phyloP scores from a whole-genome alignment of 2,797 vertebrate genomes.

The Urosaurus nigricauda region DNA sequence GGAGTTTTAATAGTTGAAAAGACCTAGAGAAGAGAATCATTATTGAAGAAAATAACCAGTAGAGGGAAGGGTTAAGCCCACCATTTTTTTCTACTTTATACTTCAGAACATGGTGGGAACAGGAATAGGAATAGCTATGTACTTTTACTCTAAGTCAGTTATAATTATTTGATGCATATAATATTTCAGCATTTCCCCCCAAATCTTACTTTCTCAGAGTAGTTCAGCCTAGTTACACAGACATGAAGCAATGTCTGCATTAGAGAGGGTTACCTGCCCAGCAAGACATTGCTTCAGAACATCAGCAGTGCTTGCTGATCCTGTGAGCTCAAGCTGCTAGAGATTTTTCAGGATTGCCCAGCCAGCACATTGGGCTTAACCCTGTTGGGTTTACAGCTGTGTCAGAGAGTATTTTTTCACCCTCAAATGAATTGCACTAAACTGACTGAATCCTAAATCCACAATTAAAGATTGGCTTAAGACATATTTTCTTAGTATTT shows the following conservation, averaged over 20 bases:
- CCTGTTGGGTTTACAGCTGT: background rate
- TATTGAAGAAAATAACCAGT: background rate
- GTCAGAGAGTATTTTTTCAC: background rate
- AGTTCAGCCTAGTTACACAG: background rate
- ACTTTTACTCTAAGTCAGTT: background rate
- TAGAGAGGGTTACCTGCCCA: background rate
- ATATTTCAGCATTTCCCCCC: background rate
- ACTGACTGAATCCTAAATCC: constrained; percentile 35
- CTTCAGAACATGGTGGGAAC: background rate
- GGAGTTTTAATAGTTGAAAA: too few species aligned
- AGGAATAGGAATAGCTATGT: background rate
- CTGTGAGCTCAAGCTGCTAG: background rate
- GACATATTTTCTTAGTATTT: constrained; percentile 26
- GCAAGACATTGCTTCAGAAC: background rate
- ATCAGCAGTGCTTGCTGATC: background rate
- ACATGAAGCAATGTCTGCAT: background rate
- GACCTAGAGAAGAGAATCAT: background rate
- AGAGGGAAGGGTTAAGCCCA: background rate
- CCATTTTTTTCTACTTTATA: too few species aligned
- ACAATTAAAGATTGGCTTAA: background rate
- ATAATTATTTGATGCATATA: background rate
- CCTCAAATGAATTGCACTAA: constrained; percentile 19
- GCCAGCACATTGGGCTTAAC: constrained; percentile 26
- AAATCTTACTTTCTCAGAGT: background rate
- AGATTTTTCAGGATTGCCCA: constrained; percentile 23